Evolutionary conservation across 2,888 invertebrate species (phyloP).

Genomic region (Actias luna): DNA sequence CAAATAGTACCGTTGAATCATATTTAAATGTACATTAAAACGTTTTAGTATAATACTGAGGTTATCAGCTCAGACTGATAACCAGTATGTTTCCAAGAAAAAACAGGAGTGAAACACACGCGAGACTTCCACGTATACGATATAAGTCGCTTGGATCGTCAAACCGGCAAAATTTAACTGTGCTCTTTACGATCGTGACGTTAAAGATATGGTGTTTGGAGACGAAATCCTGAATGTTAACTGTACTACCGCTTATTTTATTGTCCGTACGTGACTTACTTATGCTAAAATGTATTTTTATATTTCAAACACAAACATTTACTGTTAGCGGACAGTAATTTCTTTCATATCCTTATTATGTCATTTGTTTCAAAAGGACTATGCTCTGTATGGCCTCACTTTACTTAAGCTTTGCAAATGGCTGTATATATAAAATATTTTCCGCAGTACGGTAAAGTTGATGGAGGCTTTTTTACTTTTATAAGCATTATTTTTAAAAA

Average conservation of each 20-base stretch:
- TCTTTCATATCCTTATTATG: background rate
- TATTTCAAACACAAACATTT: background rate
- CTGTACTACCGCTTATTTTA: conserved; percentile 23
- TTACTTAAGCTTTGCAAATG: too few relatives aligned
- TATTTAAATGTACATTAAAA: background rate
- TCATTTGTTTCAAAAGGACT: background rate
- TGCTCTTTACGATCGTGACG: conserved; percentile 8
- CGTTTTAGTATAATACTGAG: background rate
- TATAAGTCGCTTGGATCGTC: background rate
- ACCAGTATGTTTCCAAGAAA: conserved; percentile 4
- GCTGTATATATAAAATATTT: too few relatives aligned
- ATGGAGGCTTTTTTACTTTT: too few relatives aligned
- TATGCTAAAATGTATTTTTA: conserved; percentile 22
- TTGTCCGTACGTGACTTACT: conserved; percentile 26
- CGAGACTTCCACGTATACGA: background rate
- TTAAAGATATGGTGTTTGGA: conserved; percentile 16
- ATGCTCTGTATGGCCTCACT: background rate
- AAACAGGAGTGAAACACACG: conserved; percentile 2
- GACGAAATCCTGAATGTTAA: conserved; percentile 17
- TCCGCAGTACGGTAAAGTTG: too few relatives aligned
- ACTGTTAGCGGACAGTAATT: background rate
- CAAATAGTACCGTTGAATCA: too few relatives aligned
- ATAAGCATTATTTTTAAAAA: too few relatives aligned
- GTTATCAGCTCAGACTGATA: background rate
- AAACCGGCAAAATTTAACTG: conserved; percentile 9